phyloP scores from a whole-genome alignment of 1,140 invertebrate genomes.

The Melitaea cinxia region DNA sequence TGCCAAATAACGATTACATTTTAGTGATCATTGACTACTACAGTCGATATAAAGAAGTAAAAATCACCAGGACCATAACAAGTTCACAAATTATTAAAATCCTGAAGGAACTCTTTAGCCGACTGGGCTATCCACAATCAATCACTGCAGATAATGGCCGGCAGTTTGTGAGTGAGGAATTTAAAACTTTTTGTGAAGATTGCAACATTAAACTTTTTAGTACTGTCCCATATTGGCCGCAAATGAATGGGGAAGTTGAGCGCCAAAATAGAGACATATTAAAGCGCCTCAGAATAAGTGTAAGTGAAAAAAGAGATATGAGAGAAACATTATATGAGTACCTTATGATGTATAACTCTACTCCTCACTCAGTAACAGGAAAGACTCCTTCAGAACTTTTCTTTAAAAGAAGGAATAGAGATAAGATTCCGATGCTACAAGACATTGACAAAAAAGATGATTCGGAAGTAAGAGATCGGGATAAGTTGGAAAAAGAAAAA shows the following conservation, averaged over 20 bases:
- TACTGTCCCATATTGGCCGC: neutral
- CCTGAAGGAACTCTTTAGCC: neutral
- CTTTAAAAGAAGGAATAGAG: constrained; percentile 17
- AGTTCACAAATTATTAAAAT: neutral
- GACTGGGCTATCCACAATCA: neutral
- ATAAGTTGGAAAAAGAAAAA: neutral
- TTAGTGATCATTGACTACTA: neutral
- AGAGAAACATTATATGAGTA: neutral
- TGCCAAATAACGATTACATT: neutral
- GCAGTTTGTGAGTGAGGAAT: too few relatives aligned
- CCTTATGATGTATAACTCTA: constrained; percentile 6
- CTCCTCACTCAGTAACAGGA: constrained; percentile 18
- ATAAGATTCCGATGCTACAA: constrained; percentile 19
- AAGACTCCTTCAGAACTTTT: constrained; percentile 23
- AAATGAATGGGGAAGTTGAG: too few relatives aligned
- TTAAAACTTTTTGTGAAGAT: neutral
- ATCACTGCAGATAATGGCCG: neutral
- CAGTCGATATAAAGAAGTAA: neutral
- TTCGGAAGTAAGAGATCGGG: constrained; percentile 22
- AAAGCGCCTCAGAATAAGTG: neutral
- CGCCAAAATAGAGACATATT: neutral
- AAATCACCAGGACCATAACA: neutral
- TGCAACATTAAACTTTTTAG: neutral
- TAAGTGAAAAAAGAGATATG: neutral
- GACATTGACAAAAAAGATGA: neutral